A percentile compares a stretch with the other conserved stretches of the same genome.
Conservation (phyloP, 2,797 vertebrate species). For the Okamejei kenojei region DNA sequence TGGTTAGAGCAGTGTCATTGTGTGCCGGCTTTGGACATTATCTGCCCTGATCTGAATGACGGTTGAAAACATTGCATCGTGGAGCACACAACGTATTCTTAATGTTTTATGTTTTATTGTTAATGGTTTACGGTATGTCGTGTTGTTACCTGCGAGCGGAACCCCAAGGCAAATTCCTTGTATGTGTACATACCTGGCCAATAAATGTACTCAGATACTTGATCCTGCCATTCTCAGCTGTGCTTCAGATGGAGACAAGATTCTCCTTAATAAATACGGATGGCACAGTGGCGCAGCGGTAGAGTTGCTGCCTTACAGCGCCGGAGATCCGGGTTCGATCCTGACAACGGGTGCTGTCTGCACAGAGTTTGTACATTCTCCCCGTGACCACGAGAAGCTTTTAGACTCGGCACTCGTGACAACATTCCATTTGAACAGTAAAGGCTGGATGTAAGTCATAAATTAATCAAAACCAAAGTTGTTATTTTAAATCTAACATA, state of each 20-base stretch:
- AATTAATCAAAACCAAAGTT: not conserved
- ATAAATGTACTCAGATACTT: not conserved
- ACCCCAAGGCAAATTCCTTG: too few species aligned
- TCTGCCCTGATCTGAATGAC: not conserved
- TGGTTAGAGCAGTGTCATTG: too few species aligned
- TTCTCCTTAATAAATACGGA: not conserved
- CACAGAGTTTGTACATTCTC: too few species aligned
- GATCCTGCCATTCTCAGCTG: not conserved
- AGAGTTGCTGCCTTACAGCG: too few species aligned
- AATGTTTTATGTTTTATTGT: too few species aligned
- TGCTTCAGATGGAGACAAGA: not conserved
- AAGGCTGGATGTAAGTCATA: not conserved
- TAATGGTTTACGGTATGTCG: too few species aligned
- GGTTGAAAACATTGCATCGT: not conserved
- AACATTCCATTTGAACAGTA: not conserved
- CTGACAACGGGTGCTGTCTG: too few species aligned
- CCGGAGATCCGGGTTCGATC: too few species aligned
- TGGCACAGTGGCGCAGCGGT: too few species aligned
- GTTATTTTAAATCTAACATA: not conserved
- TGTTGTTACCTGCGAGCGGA: too few species aligned
- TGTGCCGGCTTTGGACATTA: too few species aligned
- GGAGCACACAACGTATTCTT: not conserved
- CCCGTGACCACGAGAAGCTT: not conserved
- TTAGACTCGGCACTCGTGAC: not conserved
- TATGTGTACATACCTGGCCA: too few species aligned